A percentile compares a stretch with the other conserved stretches of the same genome.
Conservation (phyloP, 2,888 invertebrate species). For the Leptothorax acervorum region DNA sequence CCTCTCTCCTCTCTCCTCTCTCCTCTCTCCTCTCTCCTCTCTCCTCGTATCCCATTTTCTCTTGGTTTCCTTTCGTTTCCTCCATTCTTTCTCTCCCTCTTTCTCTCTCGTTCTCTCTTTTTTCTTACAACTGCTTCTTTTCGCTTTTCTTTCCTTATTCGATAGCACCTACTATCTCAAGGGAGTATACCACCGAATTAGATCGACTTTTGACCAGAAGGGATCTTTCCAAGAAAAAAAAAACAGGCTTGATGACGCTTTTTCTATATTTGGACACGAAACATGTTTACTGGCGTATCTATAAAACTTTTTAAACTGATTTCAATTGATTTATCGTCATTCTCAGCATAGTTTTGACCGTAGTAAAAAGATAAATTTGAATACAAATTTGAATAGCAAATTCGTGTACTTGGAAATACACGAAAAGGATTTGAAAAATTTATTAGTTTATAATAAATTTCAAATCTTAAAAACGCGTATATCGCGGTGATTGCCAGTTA, state of each 20-base stretch:
- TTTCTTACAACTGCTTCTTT: background rate
- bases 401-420: no score
- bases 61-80: slow-evolving; percentile 28
- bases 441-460: no score
- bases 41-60: background rate
- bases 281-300: background rate
- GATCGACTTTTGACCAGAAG: slow-evolving; percentile 58
- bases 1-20: background rate
- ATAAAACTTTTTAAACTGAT: background rate
- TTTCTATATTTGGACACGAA: background rate
- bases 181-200: slow-evolving; percentile 46
- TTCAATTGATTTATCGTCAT: background rate
- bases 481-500: no score
- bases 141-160: background rate
- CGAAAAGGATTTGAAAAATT: no score
- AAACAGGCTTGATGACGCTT: background rate
- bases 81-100: background rate
- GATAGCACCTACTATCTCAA: slow-evolving; percentile 15
- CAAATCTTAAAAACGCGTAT: no score
- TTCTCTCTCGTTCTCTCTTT: background rate
- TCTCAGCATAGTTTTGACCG: background rate
- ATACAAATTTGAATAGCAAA: no score
- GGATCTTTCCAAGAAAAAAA: background rate
- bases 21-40: background rate
- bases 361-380: background rate